A percentile compares a stretch with the other conserved stretches of the same genome.
Evolutionary conservation across 2,797 vertebrate genomes (phyloP).

Genomic region (Amphiprion clarkii): DNA sequence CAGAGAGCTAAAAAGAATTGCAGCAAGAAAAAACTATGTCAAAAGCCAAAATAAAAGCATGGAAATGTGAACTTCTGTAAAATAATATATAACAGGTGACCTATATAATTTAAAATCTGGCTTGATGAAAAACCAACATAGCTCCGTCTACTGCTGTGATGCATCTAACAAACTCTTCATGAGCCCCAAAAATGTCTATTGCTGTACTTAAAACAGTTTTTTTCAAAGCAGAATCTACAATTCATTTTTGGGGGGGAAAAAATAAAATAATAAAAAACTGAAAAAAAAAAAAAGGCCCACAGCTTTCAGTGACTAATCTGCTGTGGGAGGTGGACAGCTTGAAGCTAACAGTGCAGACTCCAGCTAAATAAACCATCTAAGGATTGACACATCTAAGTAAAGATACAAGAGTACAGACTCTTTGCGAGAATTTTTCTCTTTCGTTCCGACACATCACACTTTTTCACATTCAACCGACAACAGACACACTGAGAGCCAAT

Average conservation of each 20-base stretch:
- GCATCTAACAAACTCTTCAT: slow-evolving; percentile 42
- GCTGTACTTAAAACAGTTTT: slow-evolving; percentile 56
- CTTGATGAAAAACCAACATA: slow-evolving; percentile 48
- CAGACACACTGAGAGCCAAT: slow-evolving; percentile 53
- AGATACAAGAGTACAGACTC: slow-evolving; percentile 71
- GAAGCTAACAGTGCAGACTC: slow-evolving; percentile 75
- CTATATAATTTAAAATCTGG: slow-evolving; percentile 46
- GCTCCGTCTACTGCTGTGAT: slow-evolving; percentile 41
- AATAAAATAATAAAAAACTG: neutral
- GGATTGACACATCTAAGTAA: slow-evolving; percentile 76
- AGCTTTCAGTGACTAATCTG: slow-evolving; percentile 81
- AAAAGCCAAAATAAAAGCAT: neutral
- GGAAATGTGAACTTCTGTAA: slow-evolving; percentile 36
- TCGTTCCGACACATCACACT: slow-evolving; percentile 58
- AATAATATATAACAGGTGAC: slow-evolving; percentile 48
- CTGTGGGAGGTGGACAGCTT: slow-evolving; percentile 84
- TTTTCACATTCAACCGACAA: slow-evolving; percentile 59
- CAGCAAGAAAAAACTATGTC: neutral
- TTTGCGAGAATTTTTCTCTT: slow-evolving; percentile 47
- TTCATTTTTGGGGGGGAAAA: slow-evolving; percentile 46
- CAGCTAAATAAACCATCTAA: slow-evolving; percentile 82
- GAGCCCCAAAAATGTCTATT: slow-evolving; percentile 62
- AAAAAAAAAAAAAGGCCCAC: slow-evolving; percentile 13
- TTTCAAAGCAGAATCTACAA: slow-evolving; percentile 70
- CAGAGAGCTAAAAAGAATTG: neutral